Conservation (phyloP, 2,113 vertebrate genomes). For the Artemisiospiza belli region DNA sequence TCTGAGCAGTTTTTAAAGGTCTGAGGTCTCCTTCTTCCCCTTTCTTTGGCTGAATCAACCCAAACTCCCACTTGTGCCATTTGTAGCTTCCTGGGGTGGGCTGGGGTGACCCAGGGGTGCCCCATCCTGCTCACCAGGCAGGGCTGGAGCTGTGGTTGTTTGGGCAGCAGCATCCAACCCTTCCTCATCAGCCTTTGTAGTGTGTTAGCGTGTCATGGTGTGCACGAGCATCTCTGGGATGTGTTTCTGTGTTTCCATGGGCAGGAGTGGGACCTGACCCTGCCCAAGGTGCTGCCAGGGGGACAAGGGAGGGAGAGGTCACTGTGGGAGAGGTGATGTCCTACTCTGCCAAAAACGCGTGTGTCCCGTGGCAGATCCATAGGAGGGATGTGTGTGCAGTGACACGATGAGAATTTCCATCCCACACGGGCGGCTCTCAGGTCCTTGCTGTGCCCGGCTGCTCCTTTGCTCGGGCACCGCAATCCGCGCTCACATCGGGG, state of each 20-base stretch:
- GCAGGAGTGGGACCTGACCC: background rate
- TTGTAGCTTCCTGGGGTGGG: background rate
- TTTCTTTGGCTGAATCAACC: background rate
- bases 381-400: accelerated
- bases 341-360: accelerated
- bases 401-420: accelerated
- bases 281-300: background rate
- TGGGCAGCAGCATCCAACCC: background rate
- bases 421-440: accelerated
- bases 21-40: accelerated
- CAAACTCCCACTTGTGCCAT: background rate
- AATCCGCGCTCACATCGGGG: accelerated
- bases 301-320: accelerated
- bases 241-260: accelerated
- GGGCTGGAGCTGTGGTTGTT: background rate
- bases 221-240: accelerated
- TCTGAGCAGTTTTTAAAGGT: background rate
- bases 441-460: accelerated
- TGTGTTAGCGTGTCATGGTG: accelerated
- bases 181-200: accelerated
- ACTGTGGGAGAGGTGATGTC: accelerated
- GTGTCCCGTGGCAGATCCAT: background rate
- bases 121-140: background rate
- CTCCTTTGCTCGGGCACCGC: accelerated
- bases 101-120: background rate